These are phyloP conservation scores for Ictalurus furcatus DNA, from an alignment of 2,113 vertebrate species.

Conservation along the genomic window DNA sequence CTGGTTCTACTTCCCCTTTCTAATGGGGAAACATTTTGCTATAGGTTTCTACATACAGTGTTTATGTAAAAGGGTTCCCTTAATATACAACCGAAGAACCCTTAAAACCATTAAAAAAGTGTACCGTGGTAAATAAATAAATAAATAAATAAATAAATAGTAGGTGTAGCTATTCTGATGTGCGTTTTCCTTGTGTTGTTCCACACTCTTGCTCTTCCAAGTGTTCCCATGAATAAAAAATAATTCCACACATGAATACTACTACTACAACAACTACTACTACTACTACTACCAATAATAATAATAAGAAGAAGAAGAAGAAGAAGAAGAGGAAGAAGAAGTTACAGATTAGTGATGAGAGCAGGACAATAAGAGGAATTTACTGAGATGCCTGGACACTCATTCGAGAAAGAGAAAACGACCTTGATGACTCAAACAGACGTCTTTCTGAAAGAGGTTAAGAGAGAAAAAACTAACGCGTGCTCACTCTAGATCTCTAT, in stretches of 20 bases:
- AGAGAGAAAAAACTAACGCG: slow-evolving; percentile 24
- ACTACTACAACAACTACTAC: background rate
- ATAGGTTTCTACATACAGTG: too few species aligned
- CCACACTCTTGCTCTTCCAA: background rate
- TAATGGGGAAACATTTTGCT: too few species aligned
- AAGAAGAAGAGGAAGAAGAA: background rate
- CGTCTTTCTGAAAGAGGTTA: slow-evolving; percentile 42
- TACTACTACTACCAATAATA: background rate
- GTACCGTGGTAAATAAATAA: too few species aligned
- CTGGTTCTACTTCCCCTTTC: too few species aligned
- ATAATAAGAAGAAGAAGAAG: background rate
- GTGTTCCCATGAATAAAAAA: background rate
- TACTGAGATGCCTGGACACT: background rate
- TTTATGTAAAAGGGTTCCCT: too few species aligned
- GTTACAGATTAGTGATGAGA: background rate
- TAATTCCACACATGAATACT: background rate
- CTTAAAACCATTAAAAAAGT: too few species aligned
- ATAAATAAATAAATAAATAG: too few species aligned
- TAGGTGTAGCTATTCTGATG: background rate
- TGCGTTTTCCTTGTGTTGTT: background rate
- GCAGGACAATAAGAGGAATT: background rate
- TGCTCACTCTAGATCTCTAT: slow-evolving; percentile 56
- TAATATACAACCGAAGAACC: too few species aligned
- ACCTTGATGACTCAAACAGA: slow-evolving; percentile 62
- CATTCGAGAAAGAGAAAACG: slow-evolving; percentile 52